phyloP scores from a whole-genome alignment of 2,113 vertebrate species.

The Coryphaenoides rupestris region DNA sequence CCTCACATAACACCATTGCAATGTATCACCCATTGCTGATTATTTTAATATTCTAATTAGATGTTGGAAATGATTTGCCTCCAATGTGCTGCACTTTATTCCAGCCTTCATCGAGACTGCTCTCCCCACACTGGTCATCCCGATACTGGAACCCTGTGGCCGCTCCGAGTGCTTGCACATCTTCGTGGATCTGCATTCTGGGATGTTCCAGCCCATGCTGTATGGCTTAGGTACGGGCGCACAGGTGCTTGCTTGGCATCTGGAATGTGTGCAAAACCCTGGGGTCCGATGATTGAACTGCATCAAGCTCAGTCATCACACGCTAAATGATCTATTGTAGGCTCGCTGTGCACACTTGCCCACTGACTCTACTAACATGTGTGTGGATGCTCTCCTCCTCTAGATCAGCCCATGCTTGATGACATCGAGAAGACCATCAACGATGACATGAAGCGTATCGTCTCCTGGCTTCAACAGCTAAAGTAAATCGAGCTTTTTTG shows the following conservation, averaged over 20 bases:
- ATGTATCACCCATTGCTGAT: neutral
- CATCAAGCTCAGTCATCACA: too few relatives aligned
- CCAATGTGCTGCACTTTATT: neutral
- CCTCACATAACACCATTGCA: too few relatives aligned
- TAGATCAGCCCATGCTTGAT: conserved; percentile 90
- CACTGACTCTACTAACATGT: too few relatives aligned
- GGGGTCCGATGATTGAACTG: too few relatives aligned
- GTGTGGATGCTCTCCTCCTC: too few relatives aligned
- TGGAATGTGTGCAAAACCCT: neutral
- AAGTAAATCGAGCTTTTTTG: conserved; percentile 75
- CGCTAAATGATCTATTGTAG: too few relatives aligned
- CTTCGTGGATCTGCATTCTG: conserved; percentile 97
- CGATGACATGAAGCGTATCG: conserved; percentile 93
- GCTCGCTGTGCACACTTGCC: too few relatives aligned
- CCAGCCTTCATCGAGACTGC: conserved; percentile 95
- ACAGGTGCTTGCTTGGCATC: conserved; percentile 33
- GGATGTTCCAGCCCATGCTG: conserved; percentile 96
- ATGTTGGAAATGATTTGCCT: too few relatives aligned
- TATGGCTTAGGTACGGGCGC: conserved; percentile 87
- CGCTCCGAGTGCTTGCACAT: conserved; percentile 96
- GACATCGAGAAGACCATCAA: conserved; percentile 96
- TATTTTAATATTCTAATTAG: neutral
- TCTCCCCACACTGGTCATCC: conserved; percentile 91
- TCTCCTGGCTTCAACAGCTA: conserved; percentile 92
- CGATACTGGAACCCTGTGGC: conserved; percentile 93